phyloP scores from a whole-genome alignment of 92 coral and sea anemone species.

The Paramuricea clavata region DNA sequence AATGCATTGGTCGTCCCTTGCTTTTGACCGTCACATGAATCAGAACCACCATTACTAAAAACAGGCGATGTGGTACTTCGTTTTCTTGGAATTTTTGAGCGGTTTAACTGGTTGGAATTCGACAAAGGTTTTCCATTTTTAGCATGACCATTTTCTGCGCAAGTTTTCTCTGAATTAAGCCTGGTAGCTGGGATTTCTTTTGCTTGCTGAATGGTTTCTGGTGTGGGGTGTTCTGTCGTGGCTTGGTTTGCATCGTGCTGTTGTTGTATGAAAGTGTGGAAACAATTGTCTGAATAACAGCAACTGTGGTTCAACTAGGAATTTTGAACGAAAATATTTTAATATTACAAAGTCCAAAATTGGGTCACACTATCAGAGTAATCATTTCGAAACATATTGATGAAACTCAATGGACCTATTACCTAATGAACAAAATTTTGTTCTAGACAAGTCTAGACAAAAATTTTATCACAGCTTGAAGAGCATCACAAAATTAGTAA shows the following conservation, averaged over 20 bases:
- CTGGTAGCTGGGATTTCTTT: background rate
- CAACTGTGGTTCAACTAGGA: conserved; percentile 22
- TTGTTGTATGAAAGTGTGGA: background rate
- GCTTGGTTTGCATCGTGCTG: background rate
- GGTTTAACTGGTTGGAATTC: background rate
- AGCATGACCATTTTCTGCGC: background rate
- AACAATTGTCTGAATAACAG: conserved; percentile 23
- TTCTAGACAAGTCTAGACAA: too few relatives aligned
- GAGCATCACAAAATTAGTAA: too few relatives aligned
- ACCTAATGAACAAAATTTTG: too few relatives aligned
- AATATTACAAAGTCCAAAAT: too few relatives aligned
- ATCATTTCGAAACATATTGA: too few relatives aligned
- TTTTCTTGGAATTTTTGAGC: background rate
- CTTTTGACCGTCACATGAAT: background rate
- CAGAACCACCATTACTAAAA: background rate
- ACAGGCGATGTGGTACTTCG: background rate
- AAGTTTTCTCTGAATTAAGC: background rate
- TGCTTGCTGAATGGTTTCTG: background rate
- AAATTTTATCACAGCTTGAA: too few relatives aligned
- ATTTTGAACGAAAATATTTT: background rate
- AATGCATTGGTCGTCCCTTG: conserved; percentile 62
- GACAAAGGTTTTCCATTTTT: background rate
- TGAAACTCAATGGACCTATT: too few relatives aligned
- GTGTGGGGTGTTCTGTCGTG: background rate
- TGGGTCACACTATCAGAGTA: too few relatives aligned